phyloP scores from a whole-genome alignment of 1,140 invertebrate genomes.

The Drosophila trapezifrons region DNA sequence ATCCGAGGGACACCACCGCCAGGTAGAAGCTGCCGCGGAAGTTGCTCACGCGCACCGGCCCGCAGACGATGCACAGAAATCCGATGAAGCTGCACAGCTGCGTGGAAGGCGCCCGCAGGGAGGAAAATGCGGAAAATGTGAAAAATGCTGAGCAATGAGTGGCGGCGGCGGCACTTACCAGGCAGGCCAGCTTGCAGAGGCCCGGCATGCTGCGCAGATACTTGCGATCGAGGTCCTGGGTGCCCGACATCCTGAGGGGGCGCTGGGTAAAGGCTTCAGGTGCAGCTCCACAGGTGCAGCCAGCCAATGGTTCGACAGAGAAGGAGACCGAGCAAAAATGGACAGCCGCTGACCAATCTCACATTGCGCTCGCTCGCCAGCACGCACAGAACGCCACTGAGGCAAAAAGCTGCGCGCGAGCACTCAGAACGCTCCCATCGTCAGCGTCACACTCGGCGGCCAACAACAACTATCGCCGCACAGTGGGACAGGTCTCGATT shows the following conservation, averaged over 20 bases:
- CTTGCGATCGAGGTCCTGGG: constrained; percentile 59
- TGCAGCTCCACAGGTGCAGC: neutral
- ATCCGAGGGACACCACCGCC: constrained; percentile 49
- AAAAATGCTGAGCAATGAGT: neutral
- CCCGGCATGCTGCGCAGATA: constrained; percentile 68
- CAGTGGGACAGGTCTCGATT: neutral
- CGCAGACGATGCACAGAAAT: constrained; percentile 66
- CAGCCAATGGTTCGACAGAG: neutral
- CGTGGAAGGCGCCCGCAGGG: too few species aligned
- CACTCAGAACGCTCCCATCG: constrained; percentile 48
- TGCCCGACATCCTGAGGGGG: constrained; percentile 44
- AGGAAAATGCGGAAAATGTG: neutral
- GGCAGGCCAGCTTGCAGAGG: constrained; percentile 58
- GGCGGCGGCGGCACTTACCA: constrained; percentile 47
- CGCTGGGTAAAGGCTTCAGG: neutral
- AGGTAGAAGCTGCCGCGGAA: constrained; percentile 71
- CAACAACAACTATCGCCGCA: constrained; percentile 9
- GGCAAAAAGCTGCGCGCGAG: constrained; percentile 11
- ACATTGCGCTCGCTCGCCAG: constrained; percentile 49
- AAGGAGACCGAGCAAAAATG: constrained; percentile 14
- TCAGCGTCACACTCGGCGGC: constrained; percentile 12
- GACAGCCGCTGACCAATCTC: constrained; percentile 28
- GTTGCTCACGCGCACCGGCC: constrained; percentile 65
- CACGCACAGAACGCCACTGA: constrained; percentile 55
- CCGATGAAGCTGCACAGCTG: constrained; percentile 65